Evolutionary conservation across 2,113 vertebrate genomes (phyloP), one percentile per base, ranked within the genome.

Genomic region (Pedetes capensis): DNA sequence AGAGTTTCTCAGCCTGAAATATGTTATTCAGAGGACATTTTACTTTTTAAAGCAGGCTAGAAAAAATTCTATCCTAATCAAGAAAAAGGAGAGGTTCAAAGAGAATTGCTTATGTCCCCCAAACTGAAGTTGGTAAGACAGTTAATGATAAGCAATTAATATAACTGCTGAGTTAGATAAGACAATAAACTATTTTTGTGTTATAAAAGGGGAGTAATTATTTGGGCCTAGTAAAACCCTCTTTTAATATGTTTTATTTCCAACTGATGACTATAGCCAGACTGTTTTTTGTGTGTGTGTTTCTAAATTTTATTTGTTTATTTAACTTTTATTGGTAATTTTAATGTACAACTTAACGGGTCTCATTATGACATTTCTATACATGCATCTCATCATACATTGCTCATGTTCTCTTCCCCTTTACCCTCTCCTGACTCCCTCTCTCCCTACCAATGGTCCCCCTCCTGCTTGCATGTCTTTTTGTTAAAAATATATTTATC

Each of bases 41-140:
- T 69, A 74, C 64, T 95, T 89, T 87, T 83, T 23, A 76, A 95
- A 93, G 64, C 29, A 79, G 44, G 68, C 96, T 18, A 44, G 83
- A 68, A 86, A 72, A 82, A 44, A 51, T 72, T 66, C 39, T 71
- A 18, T 75, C 82, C 79, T 79, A 79, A 27, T 47, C 44, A 90
- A 96, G 22, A 89, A 95, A 64, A 68, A 96, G 47, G 32, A 75
- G 85, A 78, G 82, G 34, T 89, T 89, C 47, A 34, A 81, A 66
- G 29, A 85, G 72, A 96, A 75, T 34, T 66, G 23, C 51, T 75
- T 91, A n/a, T 39, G 23, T 86, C n/a, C 59, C 61, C 20, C 69
- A 79, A 61, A 88, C 61, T 53, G 53, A 81, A 79, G 13, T 74
- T 86, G 55, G 29, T 51, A 69, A 64, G 57, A 39, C 51, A 53